Evolutionary conservation across 2,888 invertebrate genomes (phyloP).

Genomic region (Erannis defoliaria): DNA sequence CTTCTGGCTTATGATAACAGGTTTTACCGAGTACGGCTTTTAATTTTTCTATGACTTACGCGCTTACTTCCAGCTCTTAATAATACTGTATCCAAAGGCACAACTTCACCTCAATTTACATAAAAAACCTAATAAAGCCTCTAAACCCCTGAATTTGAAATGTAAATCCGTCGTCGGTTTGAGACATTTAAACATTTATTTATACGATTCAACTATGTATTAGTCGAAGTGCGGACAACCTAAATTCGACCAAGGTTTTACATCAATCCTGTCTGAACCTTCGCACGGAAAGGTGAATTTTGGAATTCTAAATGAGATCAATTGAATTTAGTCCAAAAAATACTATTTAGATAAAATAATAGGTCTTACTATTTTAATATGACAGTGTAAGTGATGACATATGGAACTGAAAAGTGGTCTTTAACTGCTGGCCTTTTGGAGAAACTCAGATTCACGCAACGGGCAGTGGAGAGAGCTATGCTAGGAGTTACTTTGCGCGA

Average conservation of each 20-base stretch:
- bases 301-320: slow-evolving; percentile 20
- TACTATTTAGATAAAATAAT: too few relatives aligned
- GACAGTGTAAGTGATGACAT: too few relatives aligned
- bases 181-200: slow-evolving; percentile 72
- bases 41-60: too few relatives aligned
- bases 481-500: too few relatives aligned
- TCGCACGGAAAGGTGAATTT: slow-evolving; percentile 25
- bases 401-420: too few relatives aligned
- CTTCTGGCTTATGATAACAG: too few relatives aligned
- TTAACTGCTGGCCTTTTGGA: too few relatives aligned
- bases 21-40: too few relatives aligned
- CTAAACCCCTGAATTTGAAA: slow-evolving; percentile 69
- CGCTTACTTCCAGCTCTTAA: too few relatives aligned
- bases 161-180: slow-evolving; percentile 67
- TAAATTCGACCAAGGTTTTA: slow-evolving; percentile 55
- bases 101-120: slow-evolving; percentile 60
- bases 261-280: slow-evolving; percentile 42
- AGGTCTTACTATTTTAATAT: too few relatives aligned
- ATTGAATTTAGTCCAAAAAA: slow-evolving; percentile 10
- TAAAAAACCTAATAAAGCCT: slow-evolving; percentile 68
- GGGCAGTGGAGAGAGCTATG: too few relatives aligned
- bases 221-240: slow-evolving; percentile 54
- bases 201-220: slow-evolving; percentile 55
- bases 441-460: too few relatives aligned
- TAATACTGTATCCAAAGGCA: slow-evolving; percentile 25